Evolutionary conservation across 2,113 vertebrate species (phyloP), one percentile per base, ranked within the genome.

Genomic region (Heloderma charlesbogerti): DNA sequence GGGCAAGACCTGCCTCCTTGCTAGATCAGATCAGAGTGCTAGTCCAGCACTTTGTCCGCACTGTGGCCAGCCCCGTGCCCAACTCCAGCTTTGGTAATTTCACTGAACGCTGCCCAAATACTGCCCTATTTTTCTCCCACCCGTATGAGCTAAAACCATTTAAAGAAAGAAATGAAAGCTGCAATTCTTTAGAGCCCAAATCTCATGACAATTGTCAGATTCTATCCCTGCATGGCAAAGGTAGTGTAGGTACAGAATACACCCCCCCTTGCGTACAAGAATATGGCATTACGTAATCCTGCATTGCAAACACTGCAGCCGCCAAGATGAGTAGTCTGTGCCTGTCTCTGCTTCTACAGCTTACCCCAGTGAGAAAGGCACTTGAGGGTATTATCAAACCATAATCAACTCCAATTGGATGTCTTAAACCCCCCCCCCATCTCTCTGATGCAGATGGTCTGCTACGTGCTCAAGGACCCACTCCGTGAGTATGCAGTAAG

Each of bases 371-470:
- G 77, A 83, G 79, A 78, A 83, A 93, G 84, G 81, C 16, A n/a
- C 90, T 96, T 94, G 90, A 88, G 95, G 92, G 89, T 94, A 93
- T 85, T 95, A 93, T 92, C 94, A 92, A 95, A 96, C 88, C 91
- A 89, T 92, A 92, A 94, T 94, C 91, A 93, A 89, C 87, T 94
- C 91, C 89, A 5, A 86, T 95, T 96, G 93, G 85, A 94, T 91
- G 72, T 66, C 91, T 93, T 89, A 85, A 66, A 78, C 5, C 63
- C 8, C 20, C 75, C 88, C 91, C 67, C 93, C 83, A 60, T 93
- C 91, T 94, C 92, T 81, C 88, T 83, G 77, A 18, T 0, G 0
- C 93, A 94, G 93, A 91, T 95, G 95, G 88, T 92, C 91, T 78
- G 87, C 88, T 93, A 94, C 89, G 90, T 88, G 92, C 92, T 95